Base-by-base conservation (phyloP, 2,113 vertebrate genomes). In the Actinemys pallida region DNA sequence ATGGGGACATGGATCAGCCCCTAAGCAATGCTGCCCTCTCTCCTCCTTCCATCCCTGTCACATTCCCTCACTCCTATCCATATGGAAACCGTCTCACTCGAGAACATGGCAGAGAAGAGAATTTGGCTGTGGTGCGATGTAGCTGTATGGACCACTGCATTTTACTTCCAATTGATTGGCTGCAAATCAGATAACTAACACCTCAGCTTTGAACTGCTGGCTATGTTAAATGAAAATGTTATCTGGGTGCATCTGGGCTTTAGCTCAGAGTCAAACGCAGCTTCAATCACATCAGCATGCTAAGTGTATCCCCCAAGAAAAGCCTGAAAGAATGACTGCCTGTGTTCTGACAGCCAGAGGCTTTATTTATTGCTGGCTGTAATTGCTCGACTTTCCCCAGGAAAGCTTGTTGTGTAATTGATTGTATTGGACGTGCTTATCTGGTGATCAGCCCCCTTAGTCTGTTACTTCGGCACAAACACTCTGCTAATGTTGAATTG, bases 181-280 rank as follows among this genome's bases (percentile, higher is more conserved):
- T 98, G 97, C 98, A 98, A 98, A 98, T 98, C 98, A 98, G 98
- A 98, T 97, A 98, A 98, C 93, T 96, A 97, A 96, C 89, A 35
- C 97, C 93, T 98, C 47, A 19, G 90, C 91, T 98, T 94, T 76
- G 53, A 98, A 97, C 47, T 5, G 72, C 91, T 96, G 86, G 45
- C 81, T 93, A 86, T 0, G 83, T 49, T 81, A n/a, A 79, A 56
- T 81, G 10, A 95, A 96, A 96, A 92, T 97, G 96, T 96, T 98
- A 96, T 96, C 97, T 97, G 91, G 88, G 86, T 97, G 97, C 96
- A 96, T 97, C 97, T 98, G 97, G 97, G 96, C 95, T 93, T 98
- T 97, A 91, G 97, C 87, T 50, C 80, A 89, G 69, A 97, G 90
- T 96, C 45, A 10, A 97, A 91, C 10, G 31, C 95, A 95, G 90